A percentile compares a stretch with the other conserved stretches of the same genome.
phyloP scores from a whole-genome alignment of 2,888 invertebrate genomes.

The Drosophila merina region DNA sequence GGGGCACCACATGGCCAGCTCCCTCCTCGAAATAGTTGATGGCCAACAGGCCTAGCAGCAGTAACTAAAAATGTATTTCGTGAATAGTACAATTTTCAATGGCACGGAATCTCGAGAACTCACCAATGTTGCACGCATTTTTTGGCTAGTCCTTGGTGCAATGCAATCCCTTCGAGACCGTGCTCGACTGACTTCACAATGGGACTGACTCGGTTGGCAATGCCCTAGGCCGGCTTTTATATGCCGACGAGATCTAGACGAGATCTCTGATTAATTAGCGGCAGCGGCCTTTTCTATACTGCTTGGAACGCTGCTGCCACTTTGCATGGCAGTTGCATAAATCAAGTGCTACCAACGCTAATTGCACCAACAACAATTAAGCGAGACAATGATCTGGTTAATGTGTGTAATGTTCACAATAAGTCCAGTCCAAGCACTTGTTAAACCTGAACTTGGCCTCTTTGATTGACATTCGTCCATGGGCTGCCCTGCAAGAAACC shows the following conservation, averaged over 20 bases:
- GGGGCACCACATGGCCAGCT: slow-evolving; percentile 53
- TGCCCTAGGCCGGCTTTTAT: slow-evolving; percentile 67
- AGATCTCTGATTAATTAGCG: slow-evolving; percentile 52
- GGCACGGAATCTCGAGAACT: slow-evolving; percentile 12
- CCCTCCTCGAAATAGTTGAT: slow-evolving; percentile 22
- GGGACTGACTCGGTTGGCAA: slow-evolving; percentile 56
- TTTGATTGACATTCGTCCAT: slow-evolving; percentile 22
- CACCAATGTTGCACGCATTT: slow-evolving; percentile 54
- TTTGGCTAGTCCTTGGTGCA: slow-evolving; percentile 11
- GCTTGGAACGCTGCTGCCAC: slow-evolving; percentile 65
- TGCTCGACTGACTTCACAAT: slow-evolving; percentile 33
- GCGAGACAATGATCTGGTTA: slow-evolving; percentile 48
- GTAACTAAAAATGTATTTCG: slow-evolving; percentile 35
- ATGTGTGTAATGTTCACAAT: slow-evolving; percentile 32
- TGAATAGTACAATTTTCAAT: not conserved
- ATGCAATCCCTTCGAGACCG: slow-evolving; percentile 39
- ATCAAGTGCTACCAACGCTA: slow-evolving; percentile 55
- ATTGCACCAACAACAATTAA: slow-evolving; percentile 61
- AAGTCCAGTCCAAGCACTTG: slow-evolving; percentile 9
- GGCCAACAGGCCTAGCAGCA: slow-evolving; percentile 50
- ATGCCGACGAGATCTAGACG: slow-evolving; percentile 17
- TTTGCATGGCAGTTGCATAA: slow-evolving; percentile 46
- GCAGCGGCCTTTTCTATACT: slow-evolving; percentile 59
- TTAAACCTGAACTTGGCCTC: slow-evolving; percentile 42
- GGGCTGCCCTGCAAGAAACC: slow-evolving; percentile 13